These are phyloP conservation scores for Centropus bengalensis DNA, from an alignment of 2,113 vertebrate species.

Conservation along the genomic window DNA sequence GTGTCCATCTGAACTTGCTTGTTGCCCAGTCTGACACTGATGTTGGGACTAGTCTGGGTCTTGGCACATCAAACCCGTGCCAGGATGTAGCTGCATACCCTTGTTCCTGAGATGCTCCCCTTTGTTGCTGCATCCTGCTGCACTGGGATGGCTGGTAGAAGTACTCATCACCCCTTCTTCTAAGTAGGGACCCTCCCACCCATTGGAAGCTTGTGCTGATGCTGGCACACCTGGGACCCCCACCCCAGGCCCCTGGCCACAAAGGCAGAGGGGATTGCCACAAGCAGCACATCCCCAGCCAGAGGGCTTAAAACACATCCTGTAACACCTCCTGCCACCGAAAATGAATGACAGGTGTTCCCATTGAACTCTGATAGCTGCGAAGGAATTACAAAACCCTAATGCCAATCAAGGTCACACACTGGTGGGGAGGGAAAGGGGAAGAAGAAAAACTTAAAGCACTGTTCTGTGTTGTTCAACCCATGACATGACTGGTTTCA, in stretches of 20 bases:
- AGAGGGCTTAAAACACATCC: not conserved
- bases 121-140: not conserved
- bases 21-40: not conserved
- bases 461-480: accelerated
- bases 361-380: not conserved
- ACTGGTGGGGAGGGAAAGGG: not conserved
- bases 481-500: not conserved
- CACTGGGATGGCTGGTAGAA: accelerated
- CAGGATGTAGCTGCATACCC: not conserved
- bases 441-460: not conserved
- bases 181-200: not conserved
- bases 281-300: not conserved
- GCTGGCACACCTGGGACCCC: accelerated
- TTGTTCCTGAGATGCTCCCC: not conserved
- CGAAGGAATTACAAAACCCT: not conserved
- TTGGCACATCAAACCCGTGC: not conserved
- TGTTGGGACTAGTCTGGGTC: not conserved
- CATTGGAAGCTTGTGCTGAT: not conserved
- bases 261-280: not conserved
- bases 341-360: not conserved
- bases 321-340: not conserved
- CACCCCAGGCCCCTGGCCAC: not conserved
- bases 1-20: not conserved
- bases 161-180: not conserved
- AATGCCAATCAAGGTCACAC: not conserved